Base-by-base conservation (phyloP, 2,888 invertebrate genomes). In the Cotesia congregata region DNA sequence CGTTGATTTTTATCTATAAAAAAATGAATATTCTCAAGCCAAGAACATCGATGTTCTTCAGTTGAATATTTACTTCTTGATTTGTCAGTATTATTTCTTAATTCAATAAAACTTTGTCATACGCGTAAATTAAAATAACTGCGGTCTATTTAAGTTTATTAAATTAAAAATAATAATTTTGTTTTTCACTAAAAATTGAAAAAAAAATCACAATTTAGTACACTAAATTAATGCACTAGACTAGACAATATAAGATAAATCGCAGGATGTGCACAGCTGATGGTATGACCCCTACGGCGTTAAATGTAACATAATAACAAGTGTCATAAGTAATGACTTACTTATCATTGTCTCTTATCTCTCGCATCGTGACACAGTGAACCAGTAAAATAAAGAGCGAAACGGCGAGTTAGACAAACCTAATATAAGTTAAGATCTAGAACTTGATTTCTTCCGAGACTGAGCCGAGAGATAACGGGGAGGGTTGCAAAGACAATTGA, bases 251-350 rank as follows among this genome's bases (percentile, higher is more conserved):
- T 59, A 20, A 30, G 17, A 70, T 60, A 59, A 20, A 50, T 17
- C 50, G 41, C 59, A 67, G 50, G 64, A 80, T 87, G 87, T 87
- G 87, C 87, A 83, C 87, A 88, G 87, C 86, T 87, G 87, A 85
- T 87, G 83, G 88, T 87, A 87, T 85, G 86, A 81, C 85, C 87
- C 86, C 84, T 80, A 83, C 50, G 83, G 77, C 72, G 78, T 75
- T 77, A 70, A 76, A 77, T 74, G 62, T 65, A 75, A 69, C 60
- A 76, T 75, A 20, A 30, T 30, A 30, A 30, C 30, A 30, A 64
- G 41, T 68, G 75, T 75, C 41, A 20, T n/a, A 20, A 71, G 38
- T 30, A 40, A 65, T 6, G 38, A 60, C 15, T 60, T 5, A 71
- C 72, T 71, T 64, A 61, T 69, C 15, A 38, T 50, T 64, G 50